Evolutionary conservation across 2,113 vertebrate species (phyloP).

Genomic region (Sterna hirundo): DNA sequence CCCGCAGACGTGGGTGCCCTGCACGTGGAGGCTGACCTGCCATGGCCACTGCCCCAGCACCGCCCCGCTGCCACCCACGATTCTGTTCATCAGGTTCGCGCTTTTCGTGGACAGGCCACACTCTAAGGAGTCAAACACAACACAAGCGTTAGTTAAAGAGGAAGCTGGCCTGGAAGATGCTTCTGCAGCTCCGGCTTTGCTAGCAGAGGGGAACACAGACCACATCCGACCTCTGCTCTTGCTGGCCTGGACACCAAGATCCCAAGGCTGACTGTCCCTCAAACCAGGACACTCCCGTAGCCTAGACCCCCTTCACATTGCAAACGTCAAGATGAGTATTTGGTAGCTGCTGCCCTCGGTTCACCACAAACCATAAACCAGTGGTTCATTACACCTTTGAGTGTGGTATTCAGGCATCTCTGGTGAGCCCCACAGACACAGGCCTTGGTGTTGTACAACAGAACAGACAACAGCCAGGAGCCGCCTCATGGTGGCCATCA

Average conservation of each 20-base stretch:
- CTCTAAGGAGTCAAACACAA: slow-evolving; percentile 57
- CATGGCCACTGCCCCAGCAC: slow-evolving; percentile 87
- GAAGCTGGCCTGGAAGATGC: rapidly evolving
- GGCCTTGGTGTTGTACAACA: neutral
- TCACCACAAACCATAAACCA: neutral
- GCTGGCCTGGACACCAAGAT: neutral
- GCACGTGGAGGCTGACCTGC: slow-evolving; percentile 90
- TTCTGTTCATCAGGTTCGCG: slow-evolving; percentile 54
- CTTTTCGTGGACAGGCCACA: slow-evolving; percentile 75
- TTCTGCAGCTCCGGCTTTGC: neutral
- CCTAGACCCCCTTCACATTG: too few relatives aligned
- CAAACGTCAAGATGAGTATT: neutral
- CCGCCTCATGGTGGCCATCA: neutral
- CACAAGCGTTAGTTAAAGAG: neutral
- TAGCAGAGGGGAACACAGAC: neutral
- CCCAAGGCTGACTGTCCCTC: neutral
- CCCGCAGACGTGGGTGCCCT: slow-evolving; percentile 82
- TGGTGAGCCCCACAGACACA: rapidly evolving
- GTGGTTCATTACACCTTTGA: neutral
- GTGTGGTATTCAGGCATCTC: neutral
- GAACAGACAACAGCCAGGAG: neutral
- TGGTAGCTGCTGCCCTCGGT: neutral
- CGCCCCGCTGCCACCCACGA: slow-evolving; percentile 85
- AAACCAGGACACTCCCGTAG: neutral
- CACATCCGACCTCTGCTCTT: rapidly evolving